These are phyloP conservation scores for Avahi laniger DNA, from an alignment of 2,797 vertebrate genomes.

Conservation along the genomic window DNA sequence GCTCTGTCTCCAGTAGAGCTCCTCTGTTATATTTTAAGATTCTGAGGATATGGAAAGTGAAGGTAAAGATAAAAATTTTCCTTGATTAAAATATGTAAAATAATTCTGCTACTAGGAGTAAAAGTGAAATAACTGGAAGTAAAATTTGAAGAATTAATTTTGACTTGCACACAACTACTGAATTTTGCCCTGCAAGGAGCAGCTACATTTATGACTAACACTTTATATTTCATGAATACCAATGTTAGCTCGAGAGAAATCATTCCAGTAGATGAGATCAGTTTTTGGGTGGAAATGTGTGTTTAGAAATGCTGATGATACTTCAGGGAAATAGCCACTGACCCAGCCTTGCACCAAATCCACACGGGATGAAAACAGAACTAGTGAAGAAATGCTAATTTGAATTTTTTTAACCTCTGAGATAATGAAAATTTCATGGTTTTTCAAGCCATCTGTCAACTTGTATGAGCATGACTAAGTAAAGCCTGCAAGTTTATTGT, in stretches of 20 bases:
- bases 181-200: neutral
- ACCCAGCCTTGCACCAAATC: neutral
- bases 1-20: neutral
- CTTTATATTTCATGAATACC: neutral
- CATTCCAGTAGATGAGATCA: neutral
- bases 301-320: neutral
- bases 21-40: neutral
- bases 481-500: neutral
- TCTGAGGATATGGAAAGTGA: neutral
- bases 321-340: neutral
- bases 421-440: neutral
- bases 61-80: neutral
- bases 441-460: constrained; percentile 21
- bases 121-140: neutral
- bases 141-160: neutral
- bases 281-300: neutral
- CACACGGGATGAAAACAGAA: neutral
- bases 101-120: neutral
- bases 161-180: neutral
- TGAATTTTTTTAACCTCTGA: neutral
- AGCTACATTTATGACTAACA: neutral
- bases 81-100: neutral
- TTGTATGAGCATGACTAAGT: neutral
- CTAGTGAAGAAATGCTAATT: neutral
- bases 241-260: neutral